phyloP scores from a whole-genome alignment of 2,888 invertebrate species.

The Drosophila emarginata region DNA sequence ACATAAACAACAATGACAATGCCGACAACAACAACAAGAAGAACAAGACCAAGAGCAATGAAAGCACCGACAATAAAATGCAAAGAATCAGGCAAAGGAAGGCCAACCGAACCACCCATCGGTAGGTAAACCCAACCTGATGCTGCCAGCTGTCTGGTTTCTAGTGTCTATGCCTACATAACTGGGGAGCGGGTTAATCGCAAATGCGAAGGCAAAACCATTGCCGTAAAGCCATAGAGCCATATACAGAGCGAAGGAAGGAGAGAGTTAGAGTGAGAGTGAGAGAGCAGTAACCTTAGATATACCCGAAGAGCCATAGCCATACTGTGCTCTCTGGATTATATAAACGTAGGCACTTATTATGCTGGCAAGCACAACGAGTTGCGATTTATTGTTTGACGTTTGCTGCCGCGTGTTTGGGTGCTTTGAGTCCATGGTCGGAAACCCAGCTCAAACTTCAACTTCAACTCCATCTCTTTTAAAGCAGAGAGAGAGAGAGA shows the following conservation, averaged over 20 bases:
- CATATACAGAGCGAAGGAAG: background rate
- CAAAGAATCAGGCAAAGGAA: slow-evolving; percentile 50
- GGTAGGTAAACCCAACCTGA: slow-evolving; percentile 70
- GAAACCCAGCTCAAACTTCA: background rate
- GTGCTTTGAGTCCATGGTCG: slow-evolving; percentile 54
- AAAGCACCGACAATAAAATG: slow-evolving; percentile 70
- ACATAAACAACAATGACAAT: slow-evolving; percentile 74
- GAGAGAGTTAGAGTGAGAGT: background rate
- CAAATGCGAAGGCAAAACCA: slow-evolving; percentile 31
- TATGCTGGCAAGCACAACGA: slow-evolving; percentile 74
- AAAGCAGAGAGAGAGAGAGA: background rate
- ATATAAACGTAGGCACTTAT: slow-evolving; percentile 74
- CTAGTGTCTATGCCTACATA: slow-evolving; percentile 52
- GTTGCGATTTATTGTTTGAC: slow-evolving; percentile 78
- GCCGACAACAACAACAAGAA: slow-evolving; percentile 41
- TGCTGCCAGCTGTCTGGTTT: slow-evolving; percentile 66
- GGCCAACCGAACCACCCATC: background rate
- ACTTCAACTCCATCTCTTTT: background rate
- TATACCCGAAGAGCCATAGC: slow-evolving; percentile 48
- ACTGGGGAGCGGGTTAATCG: slow-evolving; percentile 62
- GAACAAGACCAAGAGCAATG: slow-evolving; percentile 16
- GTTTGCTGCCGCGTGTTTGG: slow-evolving; percentile 58
- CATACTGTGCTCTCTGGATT: slow-evolving; percentile 55
- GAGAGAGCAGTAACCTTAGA: slow-evolving; percentile 28
- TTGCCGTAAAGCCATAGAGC: background rate